Conservation (phyloP, 1,140 invertebrate species). For the Brachionus paranguensis region DNA sequence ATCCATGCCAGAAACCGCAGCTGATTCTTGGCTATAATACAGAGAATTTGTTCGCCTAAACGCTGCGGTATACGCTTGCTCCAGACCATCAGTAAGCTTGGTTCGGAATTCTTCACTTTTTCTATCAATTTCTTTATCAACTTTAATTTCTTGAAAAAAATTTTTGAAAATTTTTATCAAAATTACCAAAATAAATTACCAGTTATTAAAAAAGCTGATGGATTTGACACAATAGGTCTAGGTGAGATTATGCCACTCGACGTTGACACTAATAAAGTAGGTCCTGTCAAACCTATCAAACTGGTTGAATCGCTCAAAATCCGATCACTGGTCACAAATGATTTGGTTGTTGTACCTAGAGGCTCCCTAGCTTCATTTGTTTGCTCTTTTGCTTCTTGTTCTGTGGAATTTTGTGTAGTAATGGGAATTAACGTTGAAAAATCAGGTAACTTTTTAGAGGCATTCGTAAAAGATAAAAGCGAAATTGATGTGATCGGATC, state of each 20-base stretch:
- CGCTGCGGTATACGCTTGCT: constrained; percentile 2
- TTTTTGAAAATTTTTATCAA: not conserved
- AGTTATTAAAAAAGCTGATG: not conserved
- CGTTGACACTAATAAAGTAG: not conserved
- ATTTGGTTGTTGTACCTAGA: not conserved
- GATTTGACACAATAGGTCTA: not conserved
- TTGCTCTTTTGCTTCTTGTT: not conserved
- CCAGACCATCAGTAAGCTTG: not conserved
- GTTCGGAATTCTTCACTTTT: not conserved
- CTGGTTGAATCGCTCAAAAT: not conserved
- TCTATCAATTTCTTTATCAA: not conserved
- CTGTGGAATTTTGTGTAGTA: not conserved
- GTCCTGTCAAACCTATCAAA: not conserved
- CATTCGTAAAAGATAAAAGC: not conserved
- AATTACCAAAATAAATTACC: not conserved
- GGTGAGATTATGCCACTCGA: constrained; percentile 4
- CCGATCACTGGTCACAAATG: not conserved
- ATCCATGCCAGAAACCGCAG: not conserved
- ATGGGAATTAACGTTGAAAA: not conserved
- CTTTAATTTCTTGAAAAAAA: not conserved
- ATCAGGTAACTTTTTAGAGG: not conserved
- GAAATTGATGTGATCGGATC: not conserved
- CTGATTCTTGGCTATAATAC: not conserved
- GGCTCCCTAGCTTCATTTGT: not conserved
- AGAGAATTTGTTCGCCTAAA: not conserved